phyloP scores from a whole-genome alignment of 2,797 vertebrate species.

The Jordanella pulchra region DNA sequence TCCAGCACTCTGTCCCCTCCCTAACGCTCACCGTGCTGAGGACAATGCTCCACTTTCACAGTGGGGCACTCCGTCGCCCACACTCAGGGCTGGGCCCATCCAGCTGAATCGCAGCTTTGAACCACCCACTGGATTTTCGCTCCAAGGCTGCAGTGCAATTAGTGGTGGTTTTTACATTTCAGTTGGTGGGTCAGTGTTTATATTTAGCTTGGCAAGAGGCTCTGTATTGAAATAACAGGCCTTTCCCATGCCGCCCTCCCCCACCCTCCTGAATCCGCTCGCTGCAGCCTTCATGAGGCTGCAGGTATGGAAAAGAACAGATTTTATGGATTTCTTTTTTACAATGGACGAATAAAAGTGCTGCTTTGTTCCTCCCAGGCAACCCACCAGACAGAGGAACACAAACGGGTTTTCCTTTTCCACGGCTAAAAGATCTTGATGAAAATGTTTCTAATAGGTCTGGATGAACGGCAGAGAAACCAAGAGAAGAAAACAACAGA shows the following conservation, averaged over 20 bases:
- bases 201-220: constrained; percentile 73
- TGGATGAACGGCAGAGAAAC: constrained; percentile 22
- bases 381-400: constrained; percentile 62
- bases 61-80: constrained; percentile 63
- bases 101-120: constrained; percentile 73
- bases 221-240: constrained; percentile 67
- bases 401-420: constrained; percentile 50
- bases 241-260: constrained; percentile 64
- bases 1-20: constrained; percentile 26
- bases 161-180: constrained; percentile 68
- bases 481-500: not conserved
- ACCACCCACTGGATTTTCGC: constrained; percentile 73
- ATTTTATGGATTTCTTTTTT: constrained; percentile 68
- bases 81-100: constrained; percentile 59
- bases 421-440: constrained; percentile 39
- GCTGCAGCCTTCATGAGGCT: constrained; percentile 39
- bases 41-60: constrained; percentile 74
- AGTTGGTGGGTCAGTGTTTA: constrained; percentile 68
- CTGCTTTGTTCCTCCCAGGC: constrained; percentile 69
- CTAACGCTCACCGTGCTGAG: constrained; percentile 31
- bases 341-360: constrained; percentile 52
- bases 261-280: constrained; percentile 41
- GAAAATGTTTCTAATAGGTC: constrained; percentile 55
- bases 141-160: constrained; percentile 66
- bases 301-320: constrained; percentile 75